Evolutionary conservation across 2,113 vertebrate species (phyloP), one percentile per base, ranked within the genome.

Genomic region (Tachycineta bicolor): DNA sequence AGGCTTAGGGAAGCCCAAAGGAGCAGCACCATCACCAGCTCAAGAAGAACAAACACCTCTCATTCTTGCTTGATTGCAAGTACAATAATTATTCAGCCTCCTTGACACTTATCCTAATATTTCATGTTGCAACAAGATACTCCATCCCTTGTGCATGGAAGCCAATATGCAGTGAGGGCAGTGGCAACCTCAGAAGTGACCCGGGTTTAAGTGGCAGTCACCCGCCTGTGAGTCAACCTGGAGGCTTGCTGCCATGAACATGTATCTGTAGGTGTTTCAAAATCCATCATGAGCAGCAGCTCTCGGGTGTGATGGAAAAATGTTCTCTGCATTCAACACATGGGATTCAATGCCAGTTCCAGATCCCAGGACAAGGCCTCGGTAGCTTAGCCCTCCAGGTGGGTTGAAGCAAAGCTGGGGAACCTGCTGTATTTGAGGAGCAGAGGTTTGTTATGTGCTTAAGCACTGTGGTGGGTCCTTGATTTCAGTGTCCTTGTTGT

Each of bases 391-490:
- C 44, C 21, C 43, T 86, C 50, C 29, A 29, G 7, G 28, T 12
- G 8, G 53, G 71, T 2, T 21, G 37, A 69, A 52, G 41, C 0
- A 0, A 63, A 76, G 29, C 41, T 83, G 62, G 41, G 31, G 23
- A 94, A 44, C 13, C 59, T 65, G 63, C 17, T 21, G 31, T 39
- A 7, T 21, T 28, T 53, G 69, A 87, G 64, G 26, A 75, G 31
- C 60, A 78, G 86, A 29, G 2, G 2, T 12, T 69, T 88, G 25
- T 64, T 39, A 44, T 10, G 31, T 74, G 58, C 29, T 62, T 39
- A 31, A 50, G 29, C 2, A 14, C 37, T 37, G 37, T 2, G 0
- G 49, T 24, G 6, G 3, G 1, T 52, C 24, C 62, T 76, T 3
- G 5, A 41, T 31, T 41, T 77, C 59, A 50, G 39, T 4, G 0